Conservation (phyloP, 2,888 invertebrate species). For the Ellobium chinense region DNA sequence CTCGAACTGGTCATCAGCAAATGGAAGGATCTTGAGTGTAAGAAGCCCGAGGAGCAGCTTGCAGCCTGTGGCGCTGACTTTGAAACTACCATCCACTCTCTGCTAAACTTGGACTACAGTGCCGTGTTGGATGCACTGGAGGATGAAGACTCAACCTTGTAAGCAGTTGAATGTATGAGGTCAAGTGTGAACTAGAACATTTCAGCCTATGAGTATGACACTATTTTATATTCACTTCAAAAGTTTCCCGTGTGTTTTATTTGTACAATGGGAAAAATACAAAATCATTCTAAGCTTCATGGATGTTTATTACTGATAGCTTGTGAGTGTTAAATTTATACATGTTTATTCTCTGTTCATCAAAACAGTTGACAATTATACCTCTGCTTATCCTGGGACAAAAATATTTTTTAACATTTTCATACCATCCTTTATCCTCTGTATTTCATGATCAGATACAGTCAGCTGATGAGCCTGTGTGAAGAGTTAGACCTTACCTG, state of each 20-base stretch:
- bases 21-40: conserved; percentile 23
- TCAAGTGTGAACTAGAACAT: too few species aligned
- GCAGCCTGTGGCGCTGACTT: not conserved
- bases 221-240: too few species aligned
- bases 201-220: too few species aligned
- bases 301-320: too few species aligned
- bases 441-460: not conserved
- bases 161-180: conserved; percentile 4
- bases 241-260: too few species aligned
- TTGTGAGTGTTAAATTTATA: too few species aligned
- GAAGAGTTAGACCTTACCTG: conserved; percentile 2
- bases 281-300: too few species aligned
- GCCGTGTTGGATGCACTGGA: not conserved
- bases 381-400: too few species aligned
- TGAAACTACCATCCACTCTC: not conserved
- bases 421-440: not conserved
- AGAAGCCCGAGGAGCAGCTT: conserved; percentile 14
- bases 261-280: too few species aligned
- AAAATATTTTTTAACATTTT: not conserved
- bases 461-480: not conserved
- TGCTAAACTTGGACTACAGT: not conserved
- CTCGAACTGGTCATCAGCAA: conserved; percentile 7
- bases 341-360: too few species aligned
- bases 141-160: conserved; percentile 2
- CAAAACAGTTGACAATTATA: too few species aligned